Evolutionary conservation across 2,113 vertebrate species (phyloP), one percentile per base, ranked within the genome.

Genomic region (Capreolus pygargus): DNA sequence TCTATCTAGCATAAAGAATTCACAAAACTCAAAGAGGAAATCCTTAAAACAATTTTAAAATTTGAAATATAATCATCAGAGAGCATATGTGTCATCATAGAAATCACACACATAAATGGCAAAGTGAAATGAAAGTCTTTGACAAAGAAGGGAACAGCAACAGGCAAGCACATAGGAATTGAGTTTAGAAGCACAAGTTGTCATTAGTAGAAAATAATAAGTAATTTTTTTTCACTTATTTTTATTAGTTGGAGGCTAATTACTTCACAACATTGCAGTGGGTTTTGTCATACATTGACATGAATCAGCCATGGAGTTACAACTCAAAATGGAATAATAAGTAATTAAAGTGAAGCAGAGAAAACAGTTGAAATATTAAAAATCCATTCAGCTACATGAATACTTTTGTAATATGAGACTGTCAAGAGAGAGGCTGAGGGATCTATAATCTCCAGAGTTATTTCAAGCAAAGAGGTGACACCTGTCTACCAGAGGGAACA

Each of bases 331-430:
- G 43, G 43, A 91, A 81, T 57, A 60, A 55, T 25, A 94, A 74
- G 50, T 61, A 61, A 91, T 74, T 85, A 58, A 95, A 89, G 58
- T 58, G 39, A 91, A 15, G 21, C 45, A 64, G 88, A 89, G 58
- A 85, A 85, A 91, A 95, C 28, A 95, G 58, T 10, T 94, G 83
- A 96, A 97, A 91, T 95, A 86, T 92, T 86, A 97, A 92, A 79
- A 94, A 58, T 55, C 39, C 28, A 82, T 89, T 96, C 76, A 97
- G 57, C 55, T 39, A 91, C 30, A 79, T n/a, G 19, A 78, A 86
- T n/a, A 64, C 9, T 88, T 81, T 15, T 61, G 27, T 15, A 91
- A 88, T 39, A 64, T 82, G 54, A 87, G 61, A 81, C 12, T 86
- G 7, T 86, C 91, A 64, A 16, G 58, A 92, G 60, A 89, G 45